These are phyloP conservation scores for Furcifer pardalis DNA, from an alignment of 2,797 vertebrate genomes.

Conservation along the genomic window DNA sequence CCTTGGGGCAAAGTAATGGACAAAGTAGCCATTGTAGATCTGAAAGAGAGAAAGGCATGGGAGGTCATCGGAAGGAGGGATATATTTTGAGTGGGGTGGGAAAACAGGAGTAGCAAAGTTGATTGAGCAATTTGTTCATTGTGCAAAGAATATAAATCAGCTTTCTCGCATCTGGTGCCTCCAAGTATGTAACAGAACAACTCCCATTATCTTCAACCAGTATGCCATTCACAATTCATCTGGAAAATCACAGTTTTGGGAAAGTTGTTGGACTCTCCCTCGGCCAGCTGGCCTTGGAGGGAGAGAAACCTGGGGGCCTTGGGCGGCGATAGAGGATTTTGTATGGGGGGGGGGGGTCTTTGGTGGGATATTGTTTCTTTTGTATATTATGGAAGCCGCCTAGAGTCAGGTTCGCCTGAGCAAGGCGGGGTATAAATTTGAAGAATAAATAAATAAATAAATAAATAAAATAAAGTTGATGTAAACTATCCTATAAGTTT, in stretches of 20 bases:
- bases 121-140: background rate
- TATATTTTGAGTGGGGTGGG: too few relatives aligned
- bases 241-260: background rate
- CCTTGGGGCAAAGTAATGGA: slow-evolving; percentile 86
- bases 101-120: background rate
- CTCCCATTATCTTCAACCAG: background rate
- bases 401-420: too few relatives aligned
- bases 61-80: background rate
- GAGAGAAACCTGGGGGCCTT: too few relatives aligned
- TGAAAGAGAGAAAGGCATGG: slow-evolving; percentile 49
- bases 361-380: too few relatives aligned
- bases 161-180: background rate
- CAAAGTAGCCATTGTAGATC: slow-evolving; percentile 86
- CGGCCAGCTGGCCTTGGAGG: too few relatives aligned
- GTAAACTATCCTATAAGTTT: background rate
- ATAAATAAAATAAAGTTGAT: too few relatives aligned
- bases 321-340: too few relatives aligned
- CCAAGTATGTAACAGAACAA: background rate
- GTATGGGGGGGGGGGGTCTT: too few relatives aligned
- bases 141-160: background rate
- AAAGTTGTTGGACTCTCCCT: too few relatives aligned
- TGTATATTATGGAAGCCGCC: too few relatives aligned
- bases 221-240: background rate
- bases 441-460: too few relatives aligned
- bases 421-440: too few relatives aligned